These are phyloP conservation scores for Galleria mellonella DNA, from an alignment of 1,140 invertebrate species.

Conservation along the genomic window DNA sequence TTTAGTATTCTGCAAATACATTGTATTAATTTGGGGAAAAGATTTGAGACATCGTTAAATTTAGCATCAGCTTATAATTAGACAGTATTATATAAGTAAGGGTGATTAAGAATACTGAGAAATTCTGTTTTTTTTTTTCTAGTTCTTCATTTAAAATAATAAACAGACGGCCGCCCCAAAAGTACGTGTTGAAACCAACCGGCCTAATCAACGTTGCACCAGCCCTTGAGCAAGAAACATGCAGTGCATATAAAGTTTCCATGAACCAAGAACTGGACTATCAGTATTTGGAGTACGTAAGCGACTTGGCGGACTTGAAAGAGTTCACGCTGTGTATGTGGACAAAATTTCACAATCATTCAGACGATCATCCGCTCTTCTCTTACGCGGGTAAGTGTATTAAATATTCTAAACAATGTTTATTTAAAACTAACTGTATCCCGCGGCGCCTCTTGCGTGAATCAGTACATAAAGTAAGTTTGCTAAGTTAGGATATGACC, in stretches of 20 bases:
- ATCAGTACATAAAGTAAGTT: too few species aligned
- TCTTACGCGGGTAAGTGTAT: conserved; percentile 83
- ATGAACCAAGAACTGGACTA: conserved; percentile 80
- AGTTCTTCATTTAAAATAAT: conserved; percentile 48
- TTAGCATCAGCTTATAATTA: too few species aligned
- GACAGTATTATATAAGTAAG: too few species aligned
- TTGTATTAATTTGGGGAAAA: too few species aligned
- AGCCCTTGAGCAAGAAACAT: conserved; percentile 64
- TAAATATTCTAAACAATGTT: neutral
- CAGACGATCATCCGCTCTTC: conserved; percentile 86
- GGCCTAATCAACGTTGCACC: conserved; percentile 23
- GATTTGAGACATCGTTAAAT: too few species aligned
- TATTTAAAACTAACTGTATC: too few species aligned
- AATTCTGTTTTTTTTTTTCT: too few species aligned
- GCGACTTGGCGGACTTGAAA: conserved; percentile 81
- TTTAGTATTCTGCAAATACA: too few species aligned
- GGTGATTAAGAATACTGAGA: too few species aligned
- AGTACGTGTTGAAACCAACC: conserved; percentile 22
- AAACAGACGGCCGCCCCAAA: conserved; percentile 34
- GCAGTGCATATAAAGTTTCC: conserved; percentile 80
- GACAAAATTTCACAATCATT: conserved; percentile 87
- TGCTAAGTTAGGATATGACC: too few species aligned
- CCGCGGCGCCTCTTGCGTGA: too few species aligned
- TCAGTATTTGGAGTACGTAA: conserved; percentile 82
- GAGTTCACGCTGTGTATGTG: conserved; percentile 89